Percentiles rank a stretch among this genome's conserved stretches.
Conservation (phyloP, 2,113 vertebrate species). For the Cisticola juncidis region DNA sequence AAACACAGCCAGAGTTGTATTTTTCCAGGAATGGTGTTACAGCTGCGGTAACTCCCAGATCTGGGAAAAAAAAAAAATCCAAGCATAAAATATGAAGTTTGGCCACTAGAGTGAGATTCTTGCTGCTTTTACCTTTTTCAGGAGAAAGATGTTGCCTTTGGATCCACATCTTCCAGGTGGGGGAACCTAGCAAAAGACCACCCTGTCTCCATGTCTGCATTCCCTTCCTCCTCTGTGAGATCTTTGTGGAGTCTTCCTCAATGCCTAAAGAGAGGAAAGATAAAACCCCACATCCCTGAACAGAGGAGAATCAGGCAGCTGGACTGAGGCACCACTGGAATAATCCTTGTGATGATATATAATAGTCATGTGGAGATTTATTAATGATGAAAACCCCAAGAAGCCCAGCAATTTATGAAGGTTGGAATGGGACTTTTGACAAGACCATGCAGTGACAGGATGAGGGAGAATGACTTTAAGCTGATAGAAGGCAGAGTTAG, state of each 20-base stretch:
- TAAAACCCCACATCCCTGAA: background rate
- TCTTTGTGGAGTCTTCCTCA: background rate
- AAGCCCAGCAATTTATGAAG: background rate
- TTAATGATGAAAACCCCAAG: background rate
- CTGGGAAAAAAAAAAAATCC: accelerated
- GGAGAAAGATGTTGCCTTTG: background rate
- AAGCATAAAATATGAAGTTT: background rate
- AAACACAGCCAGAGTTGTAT: background rate
- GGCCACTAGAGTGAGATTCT: background rate
- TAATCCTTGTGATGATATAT: background rate
- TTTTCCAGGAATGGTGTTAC: background rate
- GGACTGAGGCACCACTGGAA: background rate
- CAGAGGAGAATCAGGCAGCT: background rate
- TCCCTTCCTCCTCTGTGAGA: background rate
- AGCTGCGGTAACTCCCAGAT: background rate
- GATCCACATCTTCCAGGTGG: background rate
- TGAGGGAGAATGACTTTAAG: background rate
- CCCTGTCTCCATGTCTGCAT: accelerated
- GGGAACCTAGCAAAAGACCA: background rate
- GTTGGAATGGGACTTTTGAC: background rate
- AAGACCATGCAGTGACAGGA: background rate
- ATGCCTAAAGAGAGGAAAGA: background rate
- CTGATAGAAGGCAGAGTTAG: accelerated
- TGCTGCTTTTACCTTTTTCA: background rate
- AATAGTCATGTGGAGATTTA: background rate